phyloP scores from a whole-genome alignment of 30 jellyfish, hydroid and myxozoan species.

The Rhopilema esculentum region DNA sequence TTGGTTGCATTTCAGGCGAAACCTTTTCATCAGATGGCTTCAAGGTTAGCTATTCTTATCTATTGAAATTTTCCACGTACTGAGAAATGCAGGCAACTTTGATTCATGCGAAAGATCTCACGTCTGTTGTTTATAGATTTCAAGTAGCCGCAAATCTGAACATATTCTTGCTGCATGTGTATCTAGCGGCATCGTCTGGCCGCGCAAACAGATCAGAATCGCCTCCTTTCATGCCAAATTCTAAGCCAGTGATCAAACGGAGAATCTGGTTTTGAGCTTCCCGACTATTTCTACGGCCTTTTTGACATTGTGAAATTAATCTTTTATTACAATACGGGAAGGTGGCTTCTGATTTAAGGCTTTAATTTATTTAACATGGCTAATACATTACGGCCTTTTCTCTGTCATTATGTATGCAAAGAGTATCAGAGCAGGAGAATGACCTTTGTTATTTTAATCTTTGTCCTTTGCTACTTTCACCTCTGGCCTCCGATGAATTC shows the following conservation, averaged over 20 bases:
- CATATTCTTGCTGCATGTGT: constrained; percentile 42
- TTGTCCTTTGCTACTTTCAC: constrained; percentile 52
- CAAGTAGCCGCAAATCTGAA: constrained; percentile 58
- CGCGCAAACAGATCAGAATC: constrained; percentile 57
- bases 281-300: constrained; percentile 71
- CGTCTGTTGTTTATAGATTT: constrained; percentile 45
- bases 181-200: constrained; percentile 57
- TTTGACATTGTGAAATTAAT: constrained; percentile 59
- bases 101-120: constrained; percentile 19
- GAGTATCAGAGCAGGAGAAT: constrained; percentile 38
- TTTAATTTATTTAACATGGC: constrained; percentile 47
- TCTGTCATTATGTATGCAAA: constrained; percentile 40
- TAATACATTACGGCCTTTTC: constrained; percentile 58
- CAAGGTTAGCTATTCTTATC: background rate
- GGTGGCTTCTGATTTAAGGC: constrained; percentile 57
- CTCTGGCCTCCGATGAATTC: constrained; percentile 18
- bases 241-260: constrained; percentile 67
- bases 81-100: constrained; percentile 21
- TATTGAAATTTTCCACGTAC: background rate
- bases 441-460: constrained; percentile 50
- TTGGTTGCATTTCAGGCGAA: background rate
- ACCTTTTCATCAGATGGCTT: background rate
- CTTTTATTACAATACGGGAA: constrained; percentile 30
- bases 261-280: constrained; percentile 31
- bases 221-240: constrained; percentile 59